Base-by-base conservation (phyloP, 1,140 invertebrate species). In the Hyphantria cunea region DNA sequence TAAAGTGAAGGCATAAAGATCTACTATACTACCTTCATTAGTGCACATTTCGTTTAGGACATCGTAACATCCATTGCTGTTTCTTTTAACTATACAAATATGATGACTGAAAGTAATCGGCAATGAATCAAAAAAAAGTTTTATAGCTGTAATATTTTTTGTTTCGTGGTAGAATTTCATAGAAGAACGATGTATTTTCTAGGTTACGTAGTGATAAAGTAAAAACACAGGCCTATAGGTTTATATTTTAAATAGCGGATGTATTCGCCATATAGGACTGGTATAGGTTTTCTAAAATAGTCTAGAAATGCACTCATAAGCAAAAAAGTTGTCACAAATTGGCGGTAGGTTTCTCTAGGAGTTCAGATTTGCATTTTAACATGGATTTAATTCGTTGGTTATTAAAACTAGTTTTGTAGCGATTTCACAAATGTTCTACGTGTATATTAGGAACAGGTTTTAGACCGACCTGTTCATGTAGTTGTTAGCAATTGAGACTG, bases 1-100 rank as follows among this genome's bases (percentile, higher is more conserved):
- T 62, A 68, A 84, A 83, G 80, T 82, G 84, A 84, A 83, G 78
- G 80, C 84, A 83, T 74, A 76, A 76, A 81, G 76, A 86, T 82
- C 80, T 78, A 82, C 77, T 71, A 74, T 64, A 68, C 33, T 33
- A 55, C 44, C 72, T 72, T 15, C 51, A 67, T 79, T 73, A 49
- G 11, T 4, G 32, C 61, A 70, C 51, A 77, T 69, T 70, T 74
- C 56, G 48, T 11, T 48, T 37, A 0, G 41, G 42, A 63, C 8
- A 67, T 34, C 14, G 8, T 42, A 11, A 15, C 4, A 47, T 52
- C 15, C 64, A 76, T 73, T 66, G 64, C 70, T 53, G 37, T 32
- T 66, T n/a, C 12, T 8, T 8, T 5, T 0, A 25, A 33, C 11
- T 0, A 10, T 17, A 14, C 6, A 25, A 6, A 58, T 10, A 25